Percentiles rank a stretch among this genome's conserved stretches.
phyloP scores from a whole-genome alignment of 1,140 invertebrate genomes.

The Leptopilina boulardi region DNA sequence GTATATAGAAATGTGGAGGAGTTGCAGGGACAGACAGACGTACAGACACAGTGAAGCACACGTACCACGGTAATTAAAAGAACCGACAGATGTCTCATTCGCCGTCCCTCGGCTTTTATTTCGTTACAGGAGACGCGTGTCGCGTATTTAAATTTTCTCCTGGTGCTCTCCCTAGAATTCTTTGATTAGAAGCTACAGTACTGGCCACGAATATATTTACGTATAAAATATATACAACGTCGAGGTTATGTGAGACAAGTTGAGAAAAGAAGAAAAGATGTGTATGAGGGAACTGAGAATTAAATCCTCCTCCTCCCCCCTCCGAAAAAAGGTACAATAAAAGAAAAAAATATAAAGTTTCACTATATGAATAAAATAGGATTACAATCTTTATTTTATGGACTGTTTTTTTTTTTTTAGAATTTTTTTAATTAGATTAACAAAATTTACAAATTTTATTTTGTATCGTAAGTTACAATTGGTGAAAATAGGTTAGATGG shows the following conservation, averaged over 20 bases:
- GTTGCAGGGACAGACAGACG: slow-evolving; percentile 55
- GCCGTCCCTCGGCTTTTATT: slow-evolving; percentile 70
- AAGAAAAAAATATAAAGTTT: slow-evolving; percentile 33
- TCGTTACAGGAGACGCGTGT: slow-evolving; percentile 67
- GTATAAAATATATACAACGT: background rate
- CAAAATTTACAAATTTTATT: too few species aligned
- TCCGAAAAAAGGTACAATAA: too few species aligned
- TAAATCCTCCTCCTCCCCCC: too few species aligned
- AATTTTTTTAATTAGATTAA: too few species aligned
- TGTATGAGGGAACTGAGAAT: too few species aligned
- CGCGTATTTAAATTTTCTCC: slow-evolving; percentile 73
- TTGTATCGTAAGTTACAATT: background rate
- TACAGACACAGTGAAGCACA: slow-evolving; percentile 54
- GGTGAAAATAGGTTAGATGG: background rate
- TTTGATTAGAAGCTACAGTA: slow-evolving; percentile 71
- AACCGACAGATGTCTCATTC: slow-evolving; percentile 73
- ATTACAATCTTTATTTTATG: too few species aligned
- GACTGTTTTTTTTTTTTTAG: background rate
- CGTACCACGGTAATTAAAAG: slow-evolving; percentile 75
- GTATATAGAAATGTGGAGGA: slow-evolving; percentile 42
- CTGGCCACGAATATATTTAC: slow-evolving; percentile 35
- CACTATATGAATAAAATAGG: too few species aligned
- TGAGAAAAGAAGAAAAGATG: slow-evolving; percentile 20
- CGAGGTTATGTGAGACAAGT: slow-evolving; percentile 21
- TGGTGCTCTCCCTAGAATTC: slow-evolving; percentile 65